Evolutionary conservation across 37 sponge, comb jelly and placozoan genomes (phyloP).

Genomic region (Ephydatia muelleri): DNA sequence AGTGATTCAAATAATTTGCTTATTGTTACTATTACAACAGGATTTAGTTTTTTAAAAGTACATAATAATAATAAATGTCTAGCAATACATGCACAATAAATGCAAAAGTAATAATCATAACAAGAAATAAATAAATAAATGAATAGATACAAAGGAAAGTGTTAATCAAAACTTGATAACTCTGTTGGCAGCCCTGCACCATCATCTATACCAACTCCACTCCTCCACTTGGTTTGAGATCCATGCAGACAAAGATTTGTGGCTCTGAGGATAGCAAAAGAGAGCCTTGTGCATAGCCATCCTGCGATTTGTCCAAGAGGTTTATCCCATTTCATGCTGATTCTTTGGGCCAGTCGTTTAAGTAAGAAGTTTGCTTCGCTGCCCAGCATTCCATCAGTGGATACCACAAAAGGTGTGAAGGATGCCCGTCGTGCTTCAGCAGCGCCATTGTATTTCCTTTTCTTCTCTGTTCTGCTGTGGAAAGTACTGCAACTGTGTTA

Average conservation of each 20-base stretch:
- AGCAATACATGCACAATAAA: too few species aligned
- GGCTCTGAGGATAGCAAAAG: conserved; percentile 35
- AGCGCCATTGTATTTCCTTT: conserved; percentile 21
- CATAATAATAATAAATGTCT: too few species aligned
- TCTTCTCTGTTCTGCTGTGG: conserved; percentile 36
- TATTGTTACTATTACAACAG: too few species aligned
- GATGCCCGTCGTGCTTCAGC: conserved; percentile 19
- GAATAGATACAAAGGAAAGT: not conserved
- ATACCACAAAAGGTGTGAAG: conserved; percentile 42
- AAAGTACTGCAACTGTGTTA: conserved; percentile 4
- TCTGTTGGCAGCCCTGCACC: conserved; percentile 19
- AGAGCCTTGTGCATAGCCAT: conserved; percentile 10
- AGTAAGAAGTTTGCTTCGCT: conserved; percentile 18
- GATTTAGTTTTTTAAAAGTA: too few species aligned
- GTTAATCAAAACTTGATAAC: not conserved
- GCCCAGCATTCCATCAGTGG: conserved; percentile 39
- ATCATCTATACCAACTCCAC: conserved; percentile 2
- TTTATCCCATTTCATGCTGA: conserved; percentile 30
- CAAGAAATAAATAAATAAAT: not conserved
- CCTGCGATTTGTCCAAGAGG: conserved; percentile 10
- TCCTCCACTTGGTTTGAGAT: conserved; percentile 15
- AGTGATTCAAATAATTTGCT: too few species aligned
- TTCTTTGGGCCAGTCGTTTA: conserved; percentile 5
- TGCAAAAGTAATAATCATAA: too few species aligned
- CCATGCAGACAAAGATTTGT: conserved; percentile 27